These are phyloP conservation scores for Etheostoma cragini DNA, from an alignment of 2,113 vertebrate species.

Conservation along the genomic window DNA sequence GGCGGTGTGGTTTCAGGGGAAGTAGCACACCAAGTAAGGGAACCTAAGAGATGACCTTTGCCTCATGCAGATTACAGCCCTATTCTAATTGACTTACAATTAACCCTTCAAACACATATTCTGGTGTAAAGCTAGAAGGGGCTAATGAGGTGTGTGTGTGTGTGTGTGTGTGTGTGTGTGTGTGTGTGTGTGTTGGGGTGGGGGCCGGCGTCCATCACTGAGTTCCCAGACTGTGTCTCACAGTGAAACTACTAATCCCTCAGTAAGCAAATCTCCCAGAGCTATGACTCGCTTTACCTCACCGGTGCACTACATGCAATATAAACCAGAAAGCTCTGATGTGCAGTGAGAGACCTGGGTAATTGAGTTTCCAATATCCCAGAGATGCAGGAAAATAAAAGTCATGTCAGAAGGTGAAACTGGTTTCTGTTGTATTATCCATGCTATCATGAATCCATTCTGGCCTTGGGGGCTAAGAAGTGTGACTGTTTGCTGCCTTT, in stretches of 20 bases:
- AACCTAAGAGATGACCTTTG: constrained; percentile 62
- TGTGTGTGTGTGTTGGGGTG: background rate
- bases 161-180: constrained; percentile 5
- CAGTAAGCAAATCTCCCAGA: constrained; percentile 47
- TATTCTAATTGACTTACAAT: constrained; percentile 62
- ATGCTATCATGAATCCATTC: background rate
- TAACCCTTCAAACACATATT: constrained; percentile 52
- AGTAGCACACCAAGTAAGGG: constrained; percentile 11
- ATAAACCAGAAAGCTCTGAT: background rate
- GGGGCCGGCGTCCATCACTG: background rate
- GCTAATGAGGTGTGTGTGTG: constrained; percentile 15
- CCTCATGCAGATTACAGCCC: constrained; percentile 55
- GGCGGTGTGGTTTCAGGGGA: constrained; percentile 12
- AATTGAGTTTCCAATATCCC: background rate
- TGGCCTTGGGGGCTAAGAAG: too few species aligned
- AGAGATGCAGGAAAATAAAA: background rate
- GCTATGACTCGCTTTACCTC: constrained; percentile 43
- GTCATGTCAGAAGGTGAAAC: background rate
- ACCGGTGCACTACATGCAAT: constrained; percentile 15
- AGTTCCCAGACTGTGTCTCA: constrained; percentile 28
- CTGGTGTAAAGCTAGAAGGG: constrained; percentile 35
- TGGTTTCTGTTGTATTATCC: constrained; percentile 1
- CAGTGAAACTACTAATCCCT: constrained; percentile 63
- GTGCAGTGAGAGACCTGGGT: background rate
- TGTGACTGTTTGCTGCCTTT: too few species aligned